phyloP scores from a whole-genome alignment of 2,113 vertebrate species.

The Pleuronectes platessa region DNA sequence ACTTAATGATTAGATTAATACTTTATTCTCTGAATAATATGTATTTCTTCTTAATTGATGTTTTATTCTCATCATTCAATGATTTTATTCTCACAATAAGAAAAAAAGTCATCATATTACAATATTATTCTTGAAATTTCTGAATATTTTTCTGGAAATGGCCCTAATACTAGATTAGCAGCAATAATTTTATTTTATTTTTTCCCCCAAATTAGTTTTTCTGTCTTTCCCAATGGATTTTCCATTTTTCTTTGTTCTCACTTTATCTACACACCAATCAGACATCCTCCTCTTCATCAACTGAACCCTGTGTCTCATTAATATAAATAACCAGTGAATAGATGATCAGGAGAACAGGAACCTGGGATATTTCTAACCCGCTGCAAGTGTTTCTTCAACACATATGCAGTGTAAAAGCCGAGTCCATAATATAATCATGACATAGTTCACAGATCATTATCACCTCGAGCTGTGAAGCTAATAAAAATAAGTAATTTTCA shows the following conservation, averaged over 20 bases:
- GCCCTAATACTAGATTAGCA: no score
- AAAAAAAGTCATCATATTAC: no score
- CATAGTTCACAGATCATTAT: slow-evolving; percentile 41
- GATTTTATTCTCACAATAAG: no score
- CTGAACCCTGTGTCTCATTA: neutral
- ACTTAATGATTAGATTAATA: neutral
- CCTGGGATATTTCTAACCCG: slow-evolving; percentile 17
- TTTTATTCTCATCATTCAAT: no score
- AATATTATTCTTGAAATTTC: no score
- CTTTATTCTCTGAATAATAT: no score
- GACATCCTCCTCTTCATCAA: slow-evolving; percentile 24
- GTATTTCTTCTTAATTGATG: no score
- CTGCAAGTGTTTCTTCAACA: slow-evolving; percentile 7
- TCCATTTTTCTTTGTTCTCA: no score
- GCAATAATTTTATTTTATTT: no score
- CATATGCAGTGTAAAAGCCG: slow-evolving; percentile 5
- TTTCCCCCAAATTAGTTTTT: neutral
- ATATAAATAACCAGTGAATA: neutral
- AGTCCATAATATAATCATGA: slow-evolving; percentile 12
- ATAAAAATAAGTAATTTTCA: neutral
- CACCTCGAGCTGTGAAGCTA: slow-evolving; percentile 42
- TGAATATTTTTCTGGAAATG: no score
- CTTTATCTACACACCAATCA: slow-evolving; percentile 5
- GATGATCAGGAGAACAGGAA: slow-evolving; percentile 17
- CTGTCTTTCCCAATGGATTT: neutral